Conservation (phyloP, 2,888 invertebrate species). For the Aspidiotus rigidus region DNA sequence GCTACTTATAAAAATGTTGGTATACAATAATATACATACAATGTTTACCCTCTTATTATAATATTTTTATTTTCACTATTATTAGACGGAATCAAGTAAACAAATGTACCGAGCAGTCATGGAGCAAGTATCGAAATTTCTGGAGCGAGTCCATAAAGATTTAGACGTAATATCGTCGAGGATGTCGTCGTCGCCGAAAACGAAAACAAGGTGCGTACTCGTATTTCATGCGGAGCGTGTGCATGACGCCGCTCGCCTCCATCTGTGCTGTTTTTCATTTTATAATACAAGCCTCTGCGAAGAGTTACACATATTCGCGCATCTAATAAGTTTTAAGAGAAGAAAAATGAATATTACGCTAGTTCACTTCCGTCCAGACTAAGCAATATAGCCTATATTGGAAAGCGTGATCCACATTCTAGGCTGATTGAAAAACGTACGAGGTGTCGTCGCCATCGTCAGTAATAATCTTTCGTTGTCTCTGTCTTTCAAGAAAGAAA, state of each 20-base stretch:
- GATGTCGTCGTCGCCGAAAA: slow-evolving; percentile 34
- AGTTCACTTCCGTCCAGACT: not conserved
- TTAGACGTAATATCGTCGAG: slow-evolving; percentile 41
- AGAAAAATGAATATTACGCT: not conserved
- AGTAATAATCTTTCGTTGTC: too few species aligned
- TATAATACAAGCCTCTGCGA: too few species aligned
- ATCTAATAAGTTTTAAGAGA: not conserved
- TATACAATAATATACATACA: too few species aligned
- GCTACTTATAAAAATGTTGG: too few species aligned
- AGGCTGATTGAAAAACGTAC: not conserved
- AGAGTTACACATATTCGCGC: not conserved
- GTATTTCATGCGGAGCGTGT: not conserved
- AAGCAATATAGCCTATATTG: not conserved
- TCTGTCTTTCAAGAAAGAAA: not conserved
- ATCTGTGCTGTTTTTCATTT: too few species aligned
- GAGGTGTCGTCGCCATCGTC: not conserved
- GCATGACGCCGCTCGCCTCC: too few species aligned
- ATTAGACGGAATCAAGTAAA: slow-evolving; percentile 54
- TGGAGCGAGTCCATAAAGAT: slow-evolving; percentile 59
- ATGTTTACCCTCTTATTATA: not conserved
- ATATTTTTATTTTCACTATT: slow-evolving; percentile 7
- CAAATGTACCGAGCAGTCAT: slow-evolving; percentile 65
- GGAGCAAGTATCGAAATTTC: slow-evolving; percentile 59
- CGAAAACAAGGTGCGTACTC: slow-evolving; percentile 28
- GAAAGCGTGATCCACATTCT: not conserved